phyloP scores from a whole-genome alignment of 2,797 vertebrate species.

The Avahi laniger region DNA sequence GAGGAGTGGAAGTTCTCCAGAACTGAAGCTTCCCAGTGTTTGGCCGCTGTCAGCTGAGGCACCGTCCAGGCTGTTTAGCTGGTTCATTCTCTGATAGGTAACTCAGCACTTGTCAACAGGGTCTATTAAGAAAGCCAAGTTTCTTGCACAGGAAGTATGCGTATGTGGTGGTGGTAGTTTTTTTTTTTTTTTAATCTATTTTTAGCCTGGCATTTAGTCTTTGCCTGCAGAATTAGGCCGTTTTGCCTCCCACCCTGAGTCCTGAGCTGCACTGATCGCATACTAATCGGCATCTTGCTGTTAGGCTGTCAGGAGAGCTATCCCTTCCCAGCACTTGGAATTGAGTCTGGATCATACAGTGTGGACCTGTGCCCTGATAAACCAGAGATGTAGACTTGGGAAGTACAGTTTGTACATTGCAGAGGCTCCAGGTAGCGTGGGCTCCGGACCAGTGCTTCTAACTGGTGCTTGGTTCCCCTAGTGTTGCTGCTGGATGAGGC shows the following conservation, averaged over 20 bases:
- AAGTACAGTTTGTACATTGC: not conserved
- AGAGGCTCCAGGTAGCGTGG: not conserved
- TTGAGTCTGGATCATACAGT: not conserved
- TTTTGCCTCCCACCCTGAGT: not conserved
- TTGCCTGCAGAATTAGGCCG: not conserved
- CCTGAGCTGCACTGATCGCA: not conserved
- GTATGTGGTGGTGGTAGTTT: not conserved
- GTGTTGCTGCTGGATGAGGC: not conserved
- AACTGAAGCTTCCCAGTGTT: not conserved
- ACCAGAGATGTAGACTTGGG: not conserved
- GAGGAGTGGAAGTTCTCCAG: not conserved
- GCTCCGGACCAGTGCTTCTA: not conserved
- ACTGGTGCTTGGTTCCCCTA: not conserved
- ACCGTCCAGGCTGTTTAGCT: accelerated
- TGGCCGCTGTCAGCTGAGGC: not conserved
- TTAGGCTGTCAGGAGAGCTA: not conserved
- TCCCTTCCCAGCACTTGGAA: not conserved
- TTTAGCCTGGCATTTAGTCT: not conserved
- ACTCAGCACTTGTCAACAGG: not conserved
- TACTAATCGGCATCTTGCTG: not conserved
- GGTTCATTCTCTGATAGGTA: not conserved
- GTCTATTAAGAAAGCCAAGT: not conserved
- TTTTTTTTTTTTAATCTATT: not conserved
- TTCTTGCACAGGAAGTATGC: not conserved
- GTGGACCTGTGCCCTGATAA: not conserved